Evolutionary conservation across 2,888 invertebrate genomes (phyloP), one percentile per base, ranked within the genome.

Genomic region (Drosophila mimetica): DNA sequence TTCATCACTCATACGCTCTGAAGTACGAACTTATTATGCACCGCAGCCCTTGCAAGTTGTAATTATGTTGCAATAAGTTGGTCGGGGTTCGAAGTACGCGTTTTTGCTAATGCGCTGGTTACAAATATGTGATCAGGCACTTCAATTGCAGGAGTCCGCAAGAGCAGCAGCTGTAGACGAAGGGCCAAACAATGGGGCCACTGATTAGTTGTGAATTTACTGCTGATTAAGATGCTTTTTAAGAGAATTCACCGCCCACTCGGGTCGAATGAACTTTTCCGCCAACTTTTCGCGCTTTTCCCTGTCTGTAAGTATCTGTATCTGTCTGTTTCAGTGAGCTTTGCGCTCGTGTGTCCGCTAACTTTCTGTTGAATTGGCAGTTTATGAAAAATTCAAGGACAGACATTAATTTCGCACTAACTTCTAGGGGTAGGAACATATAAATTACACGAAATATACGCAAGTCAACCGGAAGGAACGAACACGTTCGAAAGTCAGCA

Each of bases 121-220:
- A 64, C 63, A 77, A 72, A 77, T 83, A 71, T 83, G 69, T 83
- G 73, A 66, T 52, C 59, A 50, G 80, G 48, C 69, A 74, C 67
- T 77, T 76, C 66, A 70, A 70, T 47, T 48, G 73, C 36, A n/a
- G n/a, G 34, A 16, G 9, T 7, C 34, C 16, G 9, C 9, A 4
- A 13, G 16, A 5, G 25, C 14, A 9, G 30, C 13, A 28, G n/a
- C n/a, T 42, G 13, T 9, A 13, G 32, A 2, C 36, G 30, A 36
- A 42, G 16, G 47, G 39, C 64, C 67, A 76, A 61, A 88, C 89
- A 89, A 89, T 90, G 72, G 70, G 64, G 64, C 72, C 73, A 73
- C 86, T 89, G 89, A 90, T 89, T 89, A 90, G 79, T 82, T 84
- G 75, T 74, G 88, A 89, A 87, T 82, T 89, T 87, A 89, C 76